Base-by-base conservation (phyloP, 2,113 vertebrate species). In the Otolemur garnettii region DNA sequence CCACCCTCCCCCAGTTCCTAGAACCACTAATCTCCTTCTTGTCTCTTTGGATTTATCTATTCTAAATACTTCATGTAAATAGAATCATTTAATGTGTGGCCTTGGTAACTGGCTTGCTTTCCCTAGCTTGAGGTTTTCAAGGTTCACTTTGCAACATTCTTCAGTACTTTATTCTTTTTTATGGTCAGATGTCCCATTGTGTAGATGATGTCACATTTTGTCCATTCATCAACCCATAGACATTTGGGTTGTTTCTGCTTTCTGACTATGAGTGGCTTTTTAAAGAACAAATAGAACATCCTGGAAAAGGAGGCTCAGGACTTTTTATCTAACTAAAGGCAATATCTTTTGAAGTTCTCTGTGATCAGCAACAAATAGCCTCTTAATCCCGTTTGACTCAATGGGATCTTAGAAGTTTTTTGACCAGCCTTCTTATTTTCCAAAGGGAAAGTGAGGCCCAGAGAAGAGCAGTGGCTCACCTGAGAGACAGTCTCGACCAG, bases 61-160 rank as follows among this genome's bases (percentile, higher is more conserved):
- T 57, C 83, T 68, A 38, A 75, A 77, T 28, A 30, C 66, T 85
- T 72, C 26, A 3, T 60, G 4, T 30, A 24, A 42, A 59, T 19
- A 28, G 88, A 64, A 11, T 85, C 26, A 28, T 12, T 3, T 11
- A 4, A 0, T 18, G 0, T 7, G 22, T n/a, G 9, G 22, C 78
- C 50, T 88, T 66, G 15, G 35, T 24, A 68, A 74, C 24, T 15
- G 19, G 24, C 69, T 68, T 26, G 62, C 74, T 81, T 79, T 50
- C n/a, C 50, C 57, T 50, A 14, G 64, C 30, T 0, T 45, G 26
- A 8, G 2, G 8, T 33, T 72, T 71, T 66, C 22, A 24, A 18
- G 78, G 50, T 33, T 55, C 28, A 0, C 4, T 17, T 7, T 8
- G 30, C 10, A 10, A 7, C 42, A 1, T 2, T 1, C 10, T 13